Base-by-base conservation (phyloP, 2,888 invertebrate genomes). In the Chrysina gloriosa region DNA sequence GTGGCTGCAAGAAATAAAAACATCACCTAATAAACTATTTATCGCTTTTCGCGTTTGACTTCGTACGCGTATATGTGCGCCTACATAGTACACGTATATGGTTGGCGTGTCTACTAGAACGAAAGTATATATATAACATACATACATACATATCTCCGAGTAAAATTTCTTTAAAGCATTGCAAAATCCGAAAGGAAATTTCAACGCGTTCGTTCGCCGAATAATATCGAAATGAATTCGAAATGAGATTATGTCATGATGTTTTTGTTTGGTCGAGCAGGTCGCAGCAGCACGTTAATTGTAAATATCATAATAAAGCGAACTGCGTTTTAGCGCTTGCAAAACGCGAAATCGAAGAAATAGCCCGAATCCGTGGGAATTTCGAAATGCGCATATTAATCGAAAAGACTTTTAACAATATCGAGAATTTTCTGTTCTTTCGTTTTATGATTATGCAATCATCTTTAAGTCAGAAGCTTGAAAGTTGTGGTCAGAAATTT, bases 1-100 rank as follows among this genome's bases (percentile, higher is more conserved):
- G 84, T 65, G 84, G 83, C 85, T 85, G 74, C 58, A 80, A 80
- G 31, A 16, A 21, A 31, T 5, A 42, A 45, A 7, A 16, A 45
- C 5, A 21, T 21, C 21, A 21, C 21, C 14, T 19, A 45, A 14
- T 39, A 39, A 7, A n/a, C n/a, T n/a, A n/a, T n/a, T n/a, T n/a
- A n/a, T n/a, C n/a, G n/a, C n/a, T n/a, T n/a, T n/a, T n/a, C n/a
- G n/a, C n/a, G n/a, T n/a, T n/a, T n/a, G n/a, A n/a, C n/a, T n/a
- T 42, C 14, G n/a, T 31, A 9, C 31, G 31, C n/a, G 31, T 31
- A 1, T 6, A 31, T 31, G n/a, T 31, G 4, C n/a, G 1, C n/a
- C n/a, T 31, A 31, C n/a, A 9, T 31, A 9, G 1, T 2, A 31
- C 31, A n/a, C 16, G 39, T 6, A 1, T 5, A 5, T 42, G 16